Conservation (phyloP, 2,797 vertebrate species). For the Tenualosa thibaudeaui region DNA sequence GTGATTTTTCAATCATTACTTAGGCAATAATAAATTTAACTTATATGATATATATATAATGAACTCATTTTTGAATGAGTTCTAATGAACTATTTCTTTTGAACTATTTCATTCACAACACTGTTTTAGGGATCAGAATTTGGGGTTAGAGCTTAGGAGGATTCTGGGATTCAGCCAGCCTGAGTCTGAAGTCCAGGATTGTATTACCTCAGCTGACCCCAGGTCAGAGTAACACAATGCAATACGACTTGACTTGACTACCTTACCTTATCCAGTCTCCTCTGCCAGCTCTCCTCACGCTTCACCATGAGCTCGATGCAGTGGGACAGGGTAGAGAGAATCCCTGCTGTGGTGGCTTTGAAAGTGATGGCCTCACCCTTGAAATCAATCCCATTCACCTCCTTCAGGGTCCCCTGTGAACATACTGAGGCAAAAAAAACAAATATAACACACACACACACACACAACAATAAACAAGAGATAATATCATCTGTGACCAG, state of each 20-base stretch:
- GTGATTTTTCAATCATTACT: no score
- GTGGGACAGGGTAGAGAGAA: conserved; percentile 93
- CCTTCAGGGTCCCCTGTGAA: conserved; percentile 82
- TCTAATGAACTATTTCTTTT: no score
- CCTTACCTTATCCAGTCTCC: conserved; percentile 91
- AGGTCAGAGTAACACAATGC: not conserved
- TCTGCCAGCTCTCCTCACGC: conserved; percentile 96
- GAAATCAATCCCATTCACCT: conserved; percentile 92
- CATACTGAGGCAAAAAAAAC: conserved; percentile 66
- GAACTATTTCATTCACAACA: no score
- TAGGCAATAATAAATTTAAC: no score
- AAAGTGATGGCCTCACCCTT: conserved; percentile 98
- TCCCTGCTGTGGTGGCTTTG: conserved; percentile 96
- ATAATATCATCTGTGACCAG: no score
- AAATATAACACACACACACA: no score
- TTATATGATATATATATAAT: no score
- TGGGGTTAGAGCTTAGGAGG: no score
- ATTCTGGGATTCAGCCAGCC: no score
- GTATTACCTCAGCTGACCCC: not conserved
- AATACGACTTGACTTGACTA: not conserved
- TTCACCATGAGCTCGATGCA: conserved; percentile 97
- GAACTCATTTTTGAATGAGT: no score
- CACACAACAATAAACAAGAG: no score
- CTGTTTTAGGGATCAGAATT: no score
- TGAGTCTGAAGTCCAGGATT: not conserved